Base-by-base conservation (phyloP, 2,888 invertebrate genomes). In the Eupithecia subumbrata region DNA sequence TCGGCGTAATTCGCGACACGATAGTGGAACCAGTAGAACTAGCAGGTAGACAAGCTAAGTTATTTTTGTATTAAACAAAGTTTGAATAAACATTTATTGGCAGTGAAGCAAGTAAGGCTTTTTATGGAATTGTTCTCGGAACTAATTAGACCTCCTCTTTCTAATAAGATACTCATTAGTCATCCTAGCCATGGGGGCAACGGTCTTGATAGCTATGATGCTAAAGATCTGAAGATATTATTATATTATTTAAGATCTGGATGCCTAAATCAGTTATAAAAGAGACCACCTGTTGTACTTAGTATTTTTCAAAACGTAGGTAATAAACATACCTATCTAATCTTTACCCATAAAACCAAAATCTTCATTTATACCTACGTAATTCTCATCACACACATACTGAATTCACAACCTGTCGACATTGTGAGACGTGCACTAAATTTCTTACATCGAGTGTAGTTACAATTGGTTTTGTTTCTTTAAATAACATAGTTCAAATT, bases 1-100 rank as follows among this genome's bases (percentile, higher is more conserved):
- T 84, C 78, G 81, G 40, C 37, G n/a, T 80, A 81, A 82, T 82
- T 84, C 71, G 73, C 48, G 48, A 30, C 72, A 75, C 68, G 43
- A 68, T 40, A 40, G 40, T 40, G 40, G 40, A 40, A 40, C 40
- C 40, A 40, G 40, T 67, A 9, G 11, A 37, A 18, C 37, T 67
- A 14, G 2, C 43, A 67, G 25, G 8, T 60, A 43, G 22, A 3
- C n/a, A 25, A n/a, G 22, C 5, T 45, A 22, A 25, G 40, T 40
- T 68, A 18, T 64, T 30, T 64, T 34, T 30, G 25, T 18, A 63
- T 25, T 14, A 0, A 25, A 63, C 63, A 34, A 63, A 56, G 56
- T 60, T 60, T 60, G 12, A 60, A 56, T n/a, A 52, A 22, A 22
- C 22, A 11, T 11, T 56, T 9, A 22, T 52, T 52, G 1, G n/a